Evolutionary conservation across 2,113 vertebrate species (phyloP), one percentile per base, ranked within the genome.

Genomic region (Helogale parvula): DNA sequence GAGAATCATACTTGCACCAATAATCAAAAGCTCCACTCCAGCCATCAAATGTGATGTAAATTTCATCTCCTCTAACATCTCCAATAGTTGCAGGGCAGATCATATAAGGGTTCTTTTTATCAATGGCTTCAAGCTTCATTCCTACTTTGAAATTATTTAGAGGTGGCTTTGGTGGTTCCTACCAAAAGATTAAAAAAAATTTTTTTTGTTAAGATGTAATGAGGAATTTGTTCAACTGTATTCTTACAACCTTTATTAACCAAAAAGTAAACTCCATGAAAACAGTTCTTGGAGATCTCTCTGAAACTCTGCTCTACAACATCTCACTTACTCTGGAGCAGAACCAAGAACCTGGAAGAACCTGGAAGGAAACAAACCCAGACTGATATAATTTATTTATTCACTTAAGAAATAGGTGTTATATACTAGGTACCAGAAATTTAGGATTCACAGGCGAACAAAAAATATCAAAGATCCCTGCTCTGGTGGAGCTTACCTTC

Each of bases 61-160:
- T 98, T 98, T 99, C 99, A 0, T 99, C 99, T 52, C 99, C 99
- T 98, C 98, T 99, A 93, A 99, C 99, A 97, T 99, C 99, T 38
- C 99, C 99, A 45, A 99, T 99, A 92, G 99, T 99, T 92, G 99
- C 99, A 0, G 99, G 99, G 60, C 99, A 99, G 98, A 99, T 99
- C 93, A 99, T 98, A 98, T 99, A 99, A 0, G 99, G 99, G 90
- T 99, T 99, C 98, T 99, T 99, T 98, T 99, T 99, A 97, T 99
- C 99, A 98, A 99, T 99, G 5, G 99, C 99, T 98, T 99, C 99
- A 79, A 99, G 99, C 98, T 99, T 99, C 99, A 99, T 99, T 76
- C 99, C 99, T 38, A 99, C 97, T 97, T 99, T 99, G 97, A 99
- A 99, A 98, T 94, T 98, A 97, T 99, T 99, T 96, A 99, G 98